Base-by-base conservation (phyloP, 2,888 invertebrate genomes). In the Sminthurides aquaticus region DNA sequence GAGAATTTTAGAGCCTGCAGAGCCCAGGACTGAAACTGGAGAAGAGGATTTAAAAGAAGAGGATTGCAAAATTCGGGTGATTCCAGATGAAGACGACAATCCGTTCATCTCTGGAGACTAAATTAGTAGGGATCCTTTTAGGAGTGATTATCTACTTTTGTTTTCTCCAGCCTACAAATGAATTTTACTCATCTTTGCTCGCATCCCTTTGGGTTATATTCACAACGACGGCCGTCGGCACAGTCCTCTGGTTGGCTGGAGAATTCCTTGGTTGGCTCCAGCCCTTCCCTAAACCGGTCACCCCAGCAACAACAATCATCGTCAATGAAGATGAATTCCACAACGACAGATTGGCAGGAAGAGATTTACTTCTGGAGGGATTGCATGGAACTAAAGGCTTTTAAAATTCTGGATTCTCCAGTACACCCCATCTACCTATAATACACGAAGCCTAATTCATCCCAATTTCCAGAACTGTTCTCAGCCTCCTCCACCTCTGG, bases 231-330 rank as follows among this genome's bases (percentile, higher is more conserved):
- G 65, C 55, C 55, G 68, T 70, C 5, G 70, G 70, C 15, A 49
- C 60, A 60, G 59, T 66, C 28, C 58, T 68, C n/a, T 70, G 70
- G 70, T 22, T 57, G n/a, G 25, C 66, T 20, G 70, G 70, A 18
- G 70, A 70, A 60, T 34, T 70, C 18, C 48, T 70, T 65, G 61
- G 64, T 52, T 62, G 64, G 62, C 60, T 70, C 57, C 66, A 65
- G 28, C 60, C 60, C 1, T 60, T 54, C 29, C 26, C 34, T n/a
- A 29, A 34, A 15, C 43, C 43, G 5, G 43, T 34, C 43, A 15
- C 15, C 15, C 43, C 43, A 34, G 43, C 15, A 15, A 15, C 43
- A 34, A 15, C 43, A 11, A 15, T 15, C 43, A 34, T 34, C 43
- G 15, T 34, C 15, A 15, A 34, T 34, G 43, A 34, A 15, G 43